Conservation (phyloP, 2,888 invertebrate genomes). For the Drosophila meridionalis region DNA sequence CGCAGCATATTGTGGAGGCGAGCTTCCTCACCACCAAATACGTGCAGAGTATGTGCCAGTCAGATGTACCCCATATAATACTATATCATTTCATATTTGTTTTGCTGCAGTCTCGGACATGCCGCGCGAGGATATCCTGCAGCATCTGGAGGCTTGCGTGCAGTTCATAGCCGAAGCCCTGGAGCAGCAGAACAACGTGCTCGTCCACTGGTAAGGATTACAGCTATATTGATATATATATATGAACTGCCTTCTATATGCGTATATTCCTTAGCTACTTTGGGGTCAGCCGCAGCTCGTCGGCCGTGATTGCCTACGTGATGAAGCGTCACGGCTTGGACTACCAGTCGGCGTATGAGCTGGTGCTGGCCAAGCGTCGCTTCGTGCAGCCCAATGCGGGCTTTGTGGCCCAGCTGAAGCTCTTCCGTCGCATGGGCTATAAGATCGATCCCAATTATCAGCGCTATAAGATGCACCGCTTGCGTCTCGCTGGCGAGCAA, state of each 20-base stretch:
- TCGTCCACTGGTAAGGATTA: constrained; percentile 92
- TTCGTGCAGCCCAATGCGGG: constrained; percentile 93
- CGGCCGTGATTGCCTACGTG: constrained; percentile 93
- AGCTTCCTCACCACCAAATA: constrained; percentile 90
- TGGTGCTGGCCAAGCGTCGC: constrained; percentile 89
- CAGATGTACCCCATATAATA: neutral
- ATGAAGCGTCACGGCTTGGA: constrained; percentile 93
- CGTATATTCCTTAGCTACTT: constrained; percentile 88
- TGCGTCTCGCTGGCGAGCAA: constrained; percentile 92
- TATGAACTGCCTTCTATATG: neutral
- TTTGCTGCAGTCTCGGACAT: constrained; percentile 89
- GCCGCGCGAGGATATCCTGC: constrained; percentile 93
- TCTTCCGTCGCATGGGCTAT: constrained; percentile 92
- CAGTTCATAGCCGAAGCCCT: constrained; percentile 91
- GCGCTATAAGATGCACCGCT: constrained; percentile 90
- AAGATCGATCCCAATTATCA: constrained; percentile 89
- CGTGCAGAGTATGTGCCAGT: constrained; percentile 88
- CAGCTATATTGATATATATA: neutral
- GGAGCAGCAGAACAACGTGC: constrained; percentile 88
- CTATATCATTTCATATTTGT: neutral
- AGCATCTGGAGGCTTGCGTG: constrained; percentile 91
- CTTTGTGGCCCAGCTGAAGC: constrained; percentile 91
- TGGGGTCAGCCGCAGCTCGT: constrained; percentile 95
- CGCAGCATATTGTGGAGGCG: constrained; percentile 89
- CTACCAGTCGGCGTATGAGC: constrained; percentile 89